Base-by-base conservation (phyloP, 2,797 vertebrate species). In the Hoplostethus mediterraneus region DNA sequence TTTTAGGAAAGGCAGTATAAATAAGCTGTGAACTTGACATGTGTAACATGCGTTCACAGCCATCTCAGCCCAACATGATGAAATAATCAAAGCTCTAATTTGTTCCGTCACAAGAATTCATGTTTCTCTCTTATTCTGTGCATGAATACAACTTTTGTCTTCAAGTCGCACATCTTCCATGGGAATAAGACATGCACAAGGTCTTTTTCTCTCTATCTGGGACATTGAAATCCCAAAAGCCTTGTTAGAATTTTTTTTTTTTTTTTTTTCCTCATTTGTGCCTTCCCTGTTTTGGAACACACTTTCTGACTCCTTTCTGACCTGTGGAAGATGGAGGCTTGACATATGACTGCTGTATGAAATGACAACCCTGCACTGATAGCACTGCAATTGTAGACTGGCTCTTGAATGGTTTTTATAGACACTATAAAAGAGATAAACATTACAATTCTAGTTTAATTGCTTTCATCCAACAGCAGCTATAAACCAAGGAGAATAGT, bases 61-160 rank as follows among this genome's bases (percentile, higher is more conserved):
- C 33, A 1, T 56, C 75, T 67, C 38, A 61, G 75, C 73, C 1
- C 58, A 82, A 79, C 81, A 53, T 36, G 49, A 80, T 81, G 67
- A 77, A 80, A 75, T 61, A 76, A 87, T 85, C 79, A 82, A 53
- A 87, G 42, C 51, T 85, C 38, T 70, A 71, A 81, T 87, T 90
- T 91, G 84, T 87, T 82, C 53, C 38, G 31, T 79, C 17, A 44
- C 40, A 49, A 67, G 45, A 76, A 81, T 73, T 77, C 44, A 47
- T 84, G 67, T 79, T 82, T 77, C 55, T 73, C 14, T 64, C 47
- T 75, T 65, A 56, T 67, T 71, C 61, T 60, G 61, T 77, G 77
- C 66, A 65, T 84, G 80, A 91, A 90, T 82, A 48, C 51, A 64
- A 60, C 76, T 85, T 89, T 89, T 89, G 86, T 92, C 78, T 87